Conservation (phyloP, 2,113 vertebrate species). For the Anas platyrhynchos region DNA sequence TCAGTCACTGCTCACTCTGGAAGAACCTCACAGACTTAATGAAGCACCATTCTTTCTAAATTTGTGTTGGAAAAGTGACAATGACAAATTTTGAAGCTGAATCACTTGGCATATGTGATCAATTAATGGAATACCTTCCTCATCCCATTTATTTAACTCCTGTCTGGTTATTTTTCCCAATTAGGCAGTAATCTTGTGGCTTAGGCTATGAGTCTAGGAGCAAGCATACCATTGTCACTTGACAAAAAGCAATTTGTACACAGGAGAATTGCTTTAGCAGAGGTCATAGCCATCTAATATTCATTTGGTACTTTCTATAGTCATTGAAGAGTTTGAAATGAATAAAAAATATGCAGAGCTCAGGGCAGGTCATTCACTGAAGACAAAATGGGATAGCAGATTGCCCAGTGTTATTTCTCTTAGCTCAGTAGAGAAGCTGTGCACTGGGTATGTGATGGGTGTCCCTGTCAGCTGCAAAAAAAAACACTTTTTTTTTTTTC, state of each 20-base stretch:
- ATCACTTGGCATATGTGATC: background rate
- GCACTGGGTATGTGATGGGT: background rate
- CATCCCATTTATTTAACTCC: background rate
- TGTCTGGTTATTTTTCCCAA: background rate
- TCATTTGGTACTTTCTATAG: background rate
- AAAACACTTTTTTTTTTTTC: too few relatives aligned
- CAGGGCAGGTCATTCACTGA: background rate
- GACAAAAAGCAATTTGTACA: background rate
- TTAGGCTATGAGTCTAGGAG: background rate
- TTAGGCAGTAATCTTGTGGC: background rate
- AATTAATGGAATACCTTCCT: background rate
- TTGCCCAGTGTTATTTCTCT: accelerated
- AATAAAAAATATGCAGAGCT: accelerated
- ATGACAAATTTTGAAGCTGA: slow-evolving; percentile 2
- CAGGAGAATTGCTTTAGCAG: background rate
- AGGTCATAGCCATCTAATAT: accelerated
- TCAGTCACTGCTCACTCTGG: background rate
- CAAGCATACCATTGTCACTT: background rate
- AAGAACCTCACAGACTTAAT: background rate
- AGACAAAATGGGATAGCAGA: accelerated
- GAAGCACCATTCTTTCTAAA: background rate
- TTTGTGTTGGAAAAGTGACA: background rate
- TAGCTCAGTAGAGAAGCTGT: accelerated
- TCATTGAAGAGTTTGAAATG: background rate
- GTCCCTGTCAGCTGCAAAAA: background rate